A percentile compares a stretch with the other conserved stretches of the same genome.
phyloP scores from a whole-genome alignment of 2,797 vertebrate species.

The Lemur catta region DNA sequence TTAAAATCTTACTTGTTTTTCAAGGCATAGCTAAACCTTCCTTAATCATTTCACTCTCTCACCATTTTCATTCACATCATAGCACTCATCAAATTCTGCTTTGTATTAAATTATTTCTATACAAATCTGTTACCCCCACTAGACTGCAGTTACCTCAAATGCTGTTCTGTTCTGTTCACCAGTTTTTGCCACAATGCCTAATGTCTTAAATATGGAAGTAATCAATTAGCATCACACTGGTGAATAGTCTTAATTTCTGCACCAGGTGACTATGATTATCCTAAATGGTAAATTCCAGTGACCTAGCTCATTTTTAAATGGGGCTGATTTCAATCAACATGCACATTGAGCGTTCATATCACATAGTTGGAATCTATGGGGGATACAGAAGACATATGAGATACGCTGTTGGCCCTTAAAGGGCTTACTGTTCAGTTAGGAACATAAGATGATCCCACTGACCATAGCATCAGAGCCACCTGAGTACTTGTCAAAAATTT shows the following conservation, averaged over 20 bases:
- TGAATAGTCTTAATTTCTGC: neutral
- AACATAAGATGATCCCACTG: neutral
- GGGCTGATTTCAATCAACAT: neutral
- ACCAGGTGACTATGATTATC: neutral
- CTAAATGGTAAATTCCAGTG: neutral
- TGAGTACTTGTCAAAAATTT: neutral
- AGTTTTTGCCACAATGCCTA: neutral
- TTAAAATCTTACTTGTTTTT: neutral
- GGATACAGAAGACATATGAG: neutral
- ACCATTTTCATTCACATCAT: neutral
- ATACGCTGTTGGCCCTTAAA: neutral
- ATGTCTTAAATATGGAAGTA: neutral
- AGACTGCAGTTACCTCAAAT: neutral
- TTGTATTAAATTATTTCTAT: neutral
- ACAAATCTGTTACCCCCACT: neutral
- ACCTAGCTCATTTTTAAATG: neutral
- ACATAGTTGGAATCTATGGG: neutral
- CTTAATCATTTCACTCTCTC: neutral
- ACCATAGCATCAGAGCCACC: neutral
- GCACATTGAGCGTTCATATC: neutral
- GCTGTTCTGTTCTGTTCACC: neutral
- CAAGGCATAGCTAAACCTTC: neutral
- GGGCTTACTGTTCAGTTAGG: neutral
- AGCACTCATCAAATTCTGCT: neutral
- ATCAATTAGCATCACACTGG: neutral